A percentile compares a stretch with the other conserved stretches of the same genome.
These are phyloP conservation scores for Myotis planiceps DNA, from an alignment of 2,797 vertebrate genomes.

Conservation along the genomic window DNA sequence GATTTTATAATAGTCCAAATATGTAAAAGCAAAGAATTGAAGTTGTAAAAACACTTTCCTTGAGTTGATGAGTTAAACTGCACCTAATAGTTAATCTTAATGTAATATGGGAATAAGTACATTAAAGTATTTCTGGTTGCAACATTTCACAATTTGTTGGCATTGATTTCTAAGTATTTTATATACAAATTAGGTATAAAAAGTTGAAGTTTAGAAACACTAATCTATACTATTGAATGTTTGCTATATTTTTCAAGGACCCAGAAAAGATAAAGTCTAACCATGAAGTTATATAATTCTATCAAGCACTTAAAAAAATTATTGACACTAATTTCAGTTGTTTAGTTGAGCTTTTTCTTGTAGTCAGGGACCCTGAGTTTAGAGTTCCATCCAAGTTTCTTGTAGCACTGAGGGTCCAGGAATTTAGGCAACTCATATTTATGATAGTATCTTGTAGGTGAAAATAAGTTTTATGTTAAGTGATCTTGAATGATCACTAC, in stretches of 20 bases:
- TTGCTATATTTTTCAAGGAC: conserved; percentile 27
- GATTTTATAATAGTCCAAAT: conserved; percentile 24
- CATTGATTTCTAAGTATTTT: conserved; percentile 1
- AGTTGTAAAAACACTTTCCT: conserved; percentile 3
- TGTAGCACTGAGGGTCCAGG: background rate
- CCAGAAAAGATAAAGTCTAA: background rate
- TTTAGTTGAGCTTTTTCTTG: background rate
- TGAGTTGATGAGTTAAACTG: conserved; percentile 46
- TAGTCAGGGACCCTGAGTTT: background rate
- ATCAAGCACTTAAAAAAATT: background rate
- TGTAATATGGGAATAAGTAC: conserved; percentile 21
- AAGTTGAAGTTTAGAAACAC: background rate
- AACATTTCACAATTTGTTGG: conserved; percentile 30
- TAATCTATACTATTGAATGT: background rate
- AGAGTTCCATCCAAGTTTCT: background rate
- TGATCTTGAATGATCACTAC: background rate
- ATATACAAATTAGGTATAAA: conserved; percentile 9
- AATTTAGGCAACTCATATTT: background rate
- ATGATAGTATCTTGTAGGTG: background rate
- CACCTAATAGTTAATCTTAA: conserved; percentile 19
- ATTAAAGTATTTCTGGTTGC: conserved; percentile 7
- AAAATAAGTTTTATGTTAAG: conserved; percentile 13
- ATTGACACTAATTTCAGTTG: background rate
- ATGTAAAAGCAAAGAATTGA: conserved; percentile 53
- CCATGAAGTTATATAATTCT: background rate